Conservation (phyloP, 1,140 invertebrate genomes). For the Aethina tumida region DNA sequence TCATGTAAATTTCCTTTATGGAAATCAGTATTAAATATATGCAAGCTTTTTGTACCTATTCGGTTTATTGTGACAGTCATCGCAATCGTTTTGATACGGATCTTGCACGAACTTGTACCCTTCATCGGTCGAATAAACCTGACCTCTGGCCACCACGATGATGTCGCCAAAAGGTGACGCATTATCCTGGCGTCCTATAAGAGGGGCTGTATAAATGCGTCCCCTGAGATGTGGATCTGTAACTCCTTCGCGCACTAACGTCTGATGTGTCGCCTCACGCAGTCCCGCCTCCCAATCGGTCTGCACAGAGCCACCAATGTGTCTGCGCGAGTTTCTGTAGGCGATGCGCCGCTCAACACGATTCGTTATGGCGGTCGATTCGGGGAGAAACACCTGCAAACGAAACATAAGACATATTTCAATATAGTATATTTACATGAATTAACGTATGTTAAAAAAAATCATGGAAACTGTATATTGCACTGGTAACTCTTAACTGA, state of each 20-base stretch:
- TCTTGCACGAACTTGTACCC: conserved; percentile 47
- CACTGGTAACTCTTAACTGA: no score
- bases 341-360: background rate
- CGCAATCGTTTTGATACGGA: conserved; percentile 38
- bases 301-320: conserved; percentile 19
- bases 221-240: conserved; percentile 41
- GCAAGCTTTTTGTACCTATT: no score
- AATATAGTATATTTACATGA: no score
- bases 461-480: no score
- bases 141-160: conserved; percentile 47
- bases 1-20: no score
- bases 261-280: conserved; percentile 31
- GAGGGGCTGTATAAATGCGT: conserved; percentile 42
- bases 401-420: no score
- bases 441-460: no score
- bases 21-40: no score
- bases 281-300: conserved; percentile 37
- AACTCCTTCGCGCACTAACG: conserved; percentile 38
- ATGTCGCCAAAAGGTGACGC: conserved; percentile 46
- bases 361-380: background rate
- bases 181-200: conserved; percentile 37
- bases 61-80: conserved; percentile 31
- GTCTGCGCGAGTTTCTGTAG: conserved; percentile 11
- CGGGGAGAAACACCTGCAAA: no score
- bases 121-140: conserved; percentile 40